Evolutionary conservation across 2,113 vertebrate genomes (phyloP), one percentile per base, ranked within the genome.

Genomic region (Grantiella picta): DNA sequence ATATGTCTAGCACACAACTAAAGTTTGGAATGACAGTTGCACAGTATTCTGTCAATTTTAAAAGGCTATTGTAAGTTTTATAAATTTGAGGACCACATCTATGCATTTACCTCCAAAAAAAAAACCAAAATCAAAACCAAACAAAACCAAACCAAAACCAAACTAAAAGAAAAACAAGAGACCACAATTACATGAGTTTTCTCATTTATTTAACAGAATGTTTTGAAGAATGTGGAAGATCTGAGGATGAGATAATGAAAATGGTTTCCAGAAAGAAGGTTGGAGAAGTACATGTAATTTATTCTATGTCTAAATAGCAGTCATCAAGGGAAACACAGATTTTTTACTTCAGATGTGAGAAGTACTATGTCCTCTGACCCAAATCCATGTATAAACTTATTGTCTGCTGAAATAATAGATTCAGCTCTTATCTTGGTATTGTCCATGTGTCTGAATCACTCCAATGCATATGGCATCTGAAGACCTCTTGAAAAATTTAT

Each of bases 171-270:
- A 47, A 28, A 1, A 16, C 21, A 40, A 85, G 50, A 36, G 70
- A 31, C 2, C 33, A 22, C 1, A 29, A 36, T 8, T 64, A 1
- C 3, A 27, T 47, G 8, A 0, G 57, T 66, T 54, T 71, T 63
- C 24, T 49, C 35, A 36, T 71, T 45, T 60, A 36, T 52, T 47
- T 75, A 79, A 47, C 2, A 12, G 10, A 73, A 25, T 6, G 2
- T 36, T 76, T 54, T 59, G 38, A 89, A 53, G 14, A 68, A 63
- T 18, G 21, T 86, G 15, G 10, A 65, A 72, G 3, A 38, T 28
- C 23, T 80, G 42, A 56, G 9, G 5, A 14, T 25, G 56, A 60
- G 19, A 28, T 22, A 40, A 45, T 5, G 23, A 28, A 3, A 90
- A 6, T 18, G 2, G 4, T 60, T 84, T 84, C 59, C 45, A 78